Base-by-base conservation (phyloP, 2,797 vertebrate species). In the Xenops minutus region DNA sequence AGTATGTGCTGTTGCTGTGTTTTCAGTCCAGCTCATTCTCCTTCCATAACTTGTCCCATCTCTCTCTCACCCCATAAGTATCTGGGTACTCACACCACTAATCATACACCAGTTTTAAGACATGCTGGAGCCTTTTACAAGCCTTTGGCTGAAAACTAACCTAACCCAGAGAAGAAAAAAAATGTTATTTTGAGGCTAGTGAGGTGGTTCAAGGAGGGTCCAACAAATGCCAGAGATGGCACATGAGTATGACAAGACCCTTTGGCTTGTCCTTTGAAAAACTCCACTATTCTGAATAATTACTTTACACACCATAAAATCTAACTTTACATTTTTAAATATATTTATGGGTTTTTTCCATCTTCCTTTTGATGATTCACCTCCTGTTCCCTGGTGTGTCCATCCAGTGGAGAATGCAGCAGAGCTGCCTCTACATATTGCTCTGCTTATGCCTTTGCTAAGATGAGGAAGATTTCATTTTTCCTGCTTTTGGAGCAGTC, bases 331-430 rank as follows among this genome's bases (percentile, higher is more conserved):
- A 2, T 37, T 68, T 61, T 81, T 12, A 0, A 64, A 76, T 15
- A 12, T 14, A 83, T 64, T 85, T 68, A 15, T 69, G 17, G 0
- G 2, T 0, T 0, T 54, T 62, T 79, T 66, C 23, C 12, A 9
- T 66, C 51, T 80, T 80, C 6, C 8, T 80, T 80, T 58, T 51
- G 36, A 16, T 44, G 17, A 17, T 74, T 55, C 36, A 55, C 24
- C 15, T 87, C 39, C 30, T 3, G 5, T 30, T 62, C 11, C 43
- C 26, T 18, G 4, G 5, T 26, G 23, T 27, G 34, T 62, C 48
- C n/a, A 43, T 59, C 14, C 48, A 51, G 12, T 7, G 12, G 30
- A 85, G 17, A 66, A 58, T 14, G n/a, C 11, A 76, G n/a, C 43
- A 83, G 15, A 67, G 12, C 29, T 80, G 46, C 23, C 39, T 67